A percentile compares a stretch with the other conserved stretches of the same genome.
These are phyloP conservation scores for Dicaeum eximium DNA, from an alignment of 2,113 vertebrate genomes.

Conservation along the genomic window DNA sequence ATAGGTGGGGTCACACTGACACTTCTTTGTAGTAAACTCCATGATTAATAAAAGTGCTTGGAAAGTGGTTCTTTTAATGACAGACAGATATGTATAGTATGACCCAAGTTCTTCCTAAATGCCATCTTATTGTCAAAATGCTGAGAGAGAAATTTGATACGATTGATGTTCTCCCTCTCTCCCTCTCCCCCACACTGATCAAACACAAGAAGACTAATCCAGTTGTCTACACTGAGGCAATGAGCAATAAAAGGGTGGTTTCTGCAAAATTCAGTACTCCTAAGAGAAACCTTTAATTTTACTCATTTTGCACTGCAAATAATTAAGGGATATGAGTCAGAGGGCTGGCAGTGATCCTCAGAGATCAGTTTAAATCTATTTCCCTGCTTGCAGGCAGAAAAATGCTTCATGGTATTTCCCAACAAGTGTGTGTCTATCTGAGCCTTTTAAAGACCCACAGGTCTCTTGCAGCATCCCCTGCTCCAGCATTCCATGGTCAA, in stretches of 20 bases:
- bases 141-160: not conserved
- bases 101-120: conserved; percentile 33
- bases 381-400: not conserved
- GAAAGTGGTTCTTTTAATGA: conserved; percentile 26
- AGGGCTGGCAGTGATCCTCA: not conserved
- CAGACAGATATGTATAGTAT: conserved; percentile 30
- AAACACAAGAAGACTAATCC: not conserved
- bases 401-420: not conserved
- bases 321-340: not conserved
- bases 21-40: not conserved
- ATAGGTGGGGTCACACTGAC: not conserved
- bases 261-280: not conserved
- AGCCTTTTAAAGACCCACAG: not conserved
- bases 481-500: not conserved
- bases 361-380: not conserved
- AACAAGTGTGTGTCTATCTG: not conserved
- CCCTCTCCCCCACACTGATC: not conserved
- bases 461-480: not conserved
- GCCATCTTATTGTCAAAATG: conserved; percentile 30
- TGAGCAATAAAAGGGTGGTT: not conserved
- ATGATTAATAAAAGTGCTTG: conserved; percentile 36
- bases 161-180: conserved; percentile 7
- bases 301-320: not conserved
- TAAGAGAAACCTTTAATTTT: not conserved
- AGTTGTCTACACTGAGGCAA: not conserved